Percentiles rank a stretch among this genome's conserved stretches.
These are phyloP conservation scores for Volucella inanis DNA, from an alignment of 2,888 invertebrate species.

Conservation along the genomic window DNA sequence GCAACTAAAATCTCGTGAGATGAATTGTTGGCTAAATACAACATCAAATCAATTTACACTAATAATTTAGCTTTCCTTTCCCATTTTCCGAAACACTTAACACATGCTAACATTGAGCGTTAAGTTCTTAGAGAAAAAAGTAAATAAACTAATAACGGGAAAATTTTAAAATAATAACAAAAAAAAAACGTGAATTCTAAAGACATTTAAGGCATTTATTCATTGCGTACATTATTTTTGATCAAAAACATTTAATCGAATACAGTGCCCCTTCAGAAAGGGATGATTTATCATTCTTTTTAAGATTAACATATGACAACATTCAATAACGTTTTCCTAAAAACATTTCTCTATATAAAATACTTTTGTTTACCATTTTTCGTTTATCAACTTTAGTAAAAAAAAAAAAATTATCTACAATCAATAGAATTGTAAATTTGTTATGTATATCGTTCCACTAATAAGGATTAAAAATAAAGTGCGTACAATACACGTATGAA, in stretches of 20 bases:
- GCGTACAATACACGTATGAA: constrained; percentile 28
- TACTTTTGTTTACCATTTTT: constrained; percentile 16
- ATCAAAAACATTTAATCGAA: constrained; percentile 22
- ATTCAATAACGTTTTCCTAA: constrained; percentile 17
- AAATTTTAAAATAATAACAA: background rate
- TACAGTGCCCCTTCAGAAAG: constrained; percentile 14
- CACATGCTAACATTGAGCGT: no score
- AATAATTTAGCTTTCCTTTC: no score
- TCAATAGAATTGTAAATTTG: constrained; percentile 66
- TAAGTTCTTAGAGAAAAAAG: no score
- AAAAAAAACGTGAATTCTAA: background rate
- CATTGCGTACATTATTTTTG: constrained; percentile 7
- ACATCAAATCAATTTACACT: no score
- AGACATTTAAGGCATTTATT: constrained; percentile 46
- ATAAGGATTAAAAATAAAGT: constrained; percentile 40
- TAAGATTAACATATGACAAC: constrained; percentile 5
- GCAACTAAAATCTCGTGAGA: no score
- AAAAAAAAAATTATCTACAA: constrained; percentile 33
- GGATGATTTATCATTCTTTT: background rate
- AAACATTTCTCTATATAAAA: constrained; percentile 24
- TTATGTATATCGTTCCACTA: constrained; percentile 26
- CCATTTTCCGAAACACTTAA: no score
- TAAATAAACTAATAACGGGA: background rate
- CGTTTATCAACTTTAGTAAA: no score
- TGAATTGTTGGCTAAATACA: no score